Conservation (phyloP, 2,888 invertebrate genomes). For the Cetonia aurata region DNA sequence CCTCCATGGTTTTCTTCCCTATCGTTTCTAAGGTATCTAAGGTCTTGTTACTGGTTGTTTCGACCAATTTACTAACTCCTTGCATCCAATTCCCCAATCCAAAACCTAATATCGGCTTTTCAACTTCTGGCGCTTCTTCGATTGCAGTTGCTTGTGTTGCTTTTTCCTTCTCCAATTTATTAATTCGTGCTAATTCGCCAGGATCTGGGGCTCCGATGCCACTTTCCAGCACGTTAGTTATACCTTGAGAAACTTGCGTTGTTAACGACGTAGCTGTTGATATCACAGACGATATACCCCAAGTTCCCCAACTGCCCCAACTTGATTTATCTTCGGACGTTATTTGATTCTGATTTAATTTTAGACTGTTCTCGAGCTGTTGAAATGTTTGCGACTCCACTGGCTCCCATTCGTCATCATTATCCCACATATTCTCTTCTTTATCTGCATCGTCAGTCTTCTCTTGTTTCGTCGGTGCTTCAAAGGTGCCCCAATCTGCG, state of each 20-base stretch:
- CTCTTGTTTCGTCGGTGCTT: neutral
- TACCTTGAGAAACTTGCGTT: constrained; percentile 84
- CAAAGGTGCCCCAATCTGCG: constrained; percentile 11
- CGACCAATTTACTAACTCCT: constrained; percentile 78
- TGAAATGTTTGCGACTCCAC: constrained; percentile 45
- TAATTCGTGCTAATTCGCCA: constrained; percentile 77
- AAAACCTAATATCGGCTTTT: constrained; percentile 62
- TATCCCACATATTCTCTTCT: constrained; percentile 64
- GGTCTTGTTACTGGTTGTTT: constrained; percentile 73
- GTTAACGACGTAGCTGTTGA: constrained; percentile 85
- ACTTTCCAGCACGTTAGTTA: constrained; percentile 82
- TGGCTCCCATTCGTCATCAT: constrained; percentile 65
- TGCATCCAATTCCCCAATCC: constrained; percentile 75
- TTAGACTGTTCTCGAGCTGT: constrained; percentile 33
- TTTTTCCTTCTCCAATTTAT: constrained; percentile 56
- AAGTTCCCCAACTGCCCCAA: constrained; percentile 78
- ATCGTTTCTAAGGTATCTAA: constrained; percentile 92
- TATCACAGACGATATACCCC: constrained; percentile 81
- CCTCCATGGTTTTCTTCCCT: constrained; percentile 95
- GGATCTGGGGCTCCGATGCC: constrained; percentile 88
- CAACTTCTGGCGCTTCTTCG: constrained; percentile 28
- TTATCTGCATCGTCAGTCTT: constrained; percentile 14
- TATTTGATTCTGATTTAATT: constrained; percentile 28
- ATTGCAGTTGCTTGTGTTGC: constrained; percentile 21
- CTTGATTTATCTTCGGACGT: constrained; percentile 47